Conservation (phyloP, 2,113 vertebrate species). For the Serinus canaria region DNA sequence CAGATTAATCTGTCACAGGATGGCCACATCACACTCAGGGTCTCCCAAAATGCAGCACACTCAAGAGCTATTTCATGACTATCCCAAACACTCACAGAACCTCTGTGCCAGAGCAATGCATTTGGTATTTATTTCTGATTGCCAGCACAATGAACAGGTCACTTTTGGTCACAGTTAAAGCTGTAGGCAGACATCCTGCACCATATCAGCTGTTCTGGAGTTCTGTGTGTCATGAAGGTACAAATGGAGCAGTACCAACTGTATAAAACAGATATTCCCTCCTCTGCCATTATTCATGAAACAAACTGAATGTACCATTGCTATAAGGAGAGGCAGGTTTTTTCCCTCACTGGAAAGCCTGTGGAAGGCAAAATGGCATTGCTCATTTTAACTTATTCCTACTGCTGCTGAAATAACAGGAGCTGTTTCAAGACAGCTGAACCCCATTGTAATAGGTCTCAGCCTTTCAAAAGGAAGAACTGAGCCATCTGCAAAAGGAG, state of each 20-base stretch:
- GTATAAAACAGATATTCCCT: neutral
- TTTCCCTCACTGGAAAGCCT: neutral
- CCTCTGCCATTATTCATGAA: neutral
- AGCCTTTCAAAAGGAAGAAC: neutral
- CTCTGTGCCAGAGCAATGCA: neutral
- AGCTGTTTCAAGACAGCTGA: neutral
- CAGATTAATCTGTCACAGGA: neutral
- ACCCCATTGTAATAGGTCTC: accelerated
- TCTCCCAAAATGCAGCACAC: neutral
- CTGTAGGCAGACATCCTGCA: neutral
- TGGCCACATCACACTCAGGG: neutral
- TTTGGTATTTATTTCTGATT: neutral
- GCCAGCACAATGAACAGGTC: neutral
- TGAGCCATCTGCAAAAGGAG: neutral
- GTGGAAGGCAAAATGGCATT: neutral
- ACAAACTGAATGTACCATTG: neutral
- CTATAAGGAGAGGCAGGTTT: neutral
- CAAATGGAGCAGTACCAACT: neutral
- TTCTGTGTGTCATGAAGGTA: neutral
- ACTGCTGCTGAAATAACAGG: neutral
- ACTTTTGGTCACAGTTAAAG: neutral
- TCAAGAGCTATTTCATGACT: neutral
- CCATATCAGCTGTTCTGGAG: neutral
- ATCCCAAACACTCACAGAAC: neutral
- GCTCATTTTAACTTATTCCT: neutral